phyloP scores from a whole-genome alignment of 2,888 invertebrate species.

The Chydorus sphaericus region DNA sequence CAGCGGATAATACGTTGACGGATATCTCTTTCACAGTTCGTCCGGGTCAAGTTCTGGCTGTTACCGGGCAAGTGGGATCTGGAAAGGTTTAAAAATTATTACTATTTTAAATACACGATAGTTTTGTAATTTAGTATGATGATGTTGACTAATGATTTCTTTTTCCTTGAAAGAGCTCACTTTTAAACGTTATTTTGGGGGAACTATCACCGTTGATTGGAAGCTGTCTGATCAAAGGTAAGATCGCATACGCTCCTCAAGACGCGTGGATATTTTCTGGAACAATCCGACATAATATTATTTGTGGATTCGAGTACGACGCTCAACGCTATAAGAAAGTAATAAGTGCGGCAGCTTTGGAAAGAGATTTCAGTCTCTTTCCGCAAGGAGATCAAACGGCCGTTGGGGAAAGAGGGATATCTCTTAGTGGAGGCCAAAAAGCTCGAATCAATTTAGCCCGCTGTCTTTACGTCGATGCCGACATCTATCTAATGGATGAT shows the following conservation, averaged over 20 bases:
- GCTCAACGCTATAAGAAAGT: slow-evolving; percentile 29
- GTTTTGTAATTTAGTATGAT: background rate
- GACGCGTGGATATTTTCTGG: slow-evolving; percentile 63
- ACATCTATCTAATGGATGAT: slow-evolving; percentile 36
- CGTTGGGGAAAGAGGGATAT: slow-evolving; percentile 39
- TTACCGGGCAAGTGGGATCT: slow-evolving; percentile 59
- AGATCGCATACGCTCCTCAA: slow-evolving; percentile 37
- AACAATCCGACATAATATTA: slow-evolving; percentile 77
- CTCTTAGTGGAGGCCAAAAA: slow-evolving; percentile 38
- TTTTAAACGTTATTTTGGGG: slow-evolving; percentile 28
- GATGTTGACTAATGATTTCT: background rate
- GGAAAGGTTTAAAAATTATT: slow-evolving; percentile 62
- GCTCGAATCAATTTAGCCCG: slow-evolving; percentile 36
- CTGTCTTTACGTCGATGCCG: slow-evolving; percentile 32
- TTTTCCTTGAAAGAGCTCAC: slow-evolving; percentile 18
- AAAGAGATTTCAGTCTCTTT: slow-evolving; percentile 33
- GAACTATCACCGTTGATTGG: slow-evolving; percentile 32
- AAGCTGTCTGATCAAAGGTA: slow-evolving; percentile 28
- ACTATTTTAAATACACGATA: too few relatives aligned
- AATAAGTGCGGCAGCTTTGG: slow-evolving; percentile 26
- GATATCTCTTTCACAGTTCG: slow-evolving; percentile 6
- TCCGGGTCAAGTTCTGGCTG: slow-evolving; percentile 37
- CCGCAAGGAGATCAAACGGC: slow-evolving; percentile 34
- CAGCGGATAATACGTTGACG: slow-evolving; percentile 4
- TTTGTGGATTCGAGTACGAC: slow-evolving; percentile 58